Evolutionary conservation across 1,140 invertebrate genomes (phyloP).

Genomic region (Lysiphlebus fabarum): DNA sequence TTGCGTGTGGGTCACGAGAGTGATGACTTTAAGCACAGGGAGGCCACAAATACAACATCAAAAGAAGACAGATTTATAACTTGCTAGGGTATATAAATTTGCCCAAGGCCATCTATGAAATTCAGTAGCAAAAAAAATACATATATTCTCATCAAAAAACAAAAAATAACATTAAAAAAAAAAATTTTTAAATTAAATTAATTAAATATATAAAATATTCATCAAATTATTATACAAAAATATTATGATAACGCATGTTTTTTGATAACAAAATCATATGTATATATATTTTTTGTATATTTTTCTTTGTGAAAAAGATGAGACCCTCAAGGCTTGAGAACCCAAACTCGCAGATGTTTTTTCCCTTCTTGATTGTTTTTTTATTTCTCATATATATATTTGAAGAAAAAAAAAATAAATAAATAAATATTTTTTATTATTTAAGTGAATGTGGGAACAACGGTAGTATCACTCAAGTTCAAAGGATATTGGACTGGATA

Average conservation of each 20-base stretch:
- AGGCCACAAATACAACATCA: slow-evolving; percentile 1
- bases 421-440: too few species aligned
- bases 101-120: slow-evolving; percentile 18
- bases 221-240: too few species aligned
- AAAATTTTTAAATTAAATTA: not conserved
- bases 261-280: too few species aligned
- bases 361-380: not conserved
- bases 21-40: slow-evolving; percentile 22
- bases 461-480: slow-evolving; percentile 2
- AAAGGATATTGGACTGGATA: slow-evolving; percentile 2
- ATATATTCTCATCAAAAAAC: slow-evolving; percentile 9
- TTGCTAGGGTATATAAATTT: slow-evolving; percentile 14
- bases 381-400: not conserved
- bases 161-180: not conserved
- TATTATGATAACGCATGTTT: too few species aligned
- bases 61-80: slow-evolving; percentile 21
- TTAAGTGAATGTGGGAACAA: slow-evolving; percentile 8
- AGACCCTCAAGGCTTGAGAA: slow-evolving; percentile 7
- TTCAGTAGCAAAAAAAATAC: slow-evolving; percentile 1
- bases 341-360: slow-evolving; percentile 14
- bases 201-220: too few species aligned
- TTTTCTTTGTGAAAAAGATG: not conserved
- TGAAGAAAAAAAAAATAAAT: too few species aligned
- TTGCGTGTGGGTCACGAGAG: slow-evolving; percentile 34
- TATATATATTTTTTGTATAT: too few species aligned